Evolutionary conservation across 23 tunicate species (phyloP).

Genomic region (Styela clava): DNA sequence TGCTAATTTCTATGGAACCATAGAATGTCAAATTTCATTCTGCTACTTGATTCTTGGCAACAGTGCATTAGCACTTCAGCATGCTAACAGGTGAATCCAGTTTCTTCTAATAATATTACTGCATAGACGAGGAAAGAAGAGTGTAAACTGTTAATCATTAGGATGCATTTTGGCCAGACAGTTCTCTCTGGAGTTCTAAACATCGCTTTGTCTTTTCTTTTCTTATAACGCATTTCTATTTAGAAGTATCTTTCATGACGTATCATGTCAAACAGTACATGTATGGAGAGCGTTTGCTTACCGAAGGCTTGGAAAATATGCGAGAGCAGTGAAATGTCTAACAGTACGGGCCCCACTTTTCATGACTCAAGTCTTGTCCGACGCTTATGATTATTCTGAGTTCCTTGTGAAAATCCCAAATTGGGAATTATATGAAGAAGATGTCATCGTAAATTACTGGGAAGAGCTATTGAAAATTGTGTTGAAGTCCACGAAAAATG

Average conservation of each 20-base stretch:
- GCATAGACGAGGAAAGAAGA: no score
- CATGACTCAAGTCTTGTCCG: neutral
- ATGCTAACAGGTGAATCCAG: slow-evolving; percentile 18
- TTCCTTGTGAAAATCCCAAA: neutral
- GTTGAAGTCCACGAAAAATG: neutral
- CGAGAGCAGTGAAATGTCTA: slow-evolving; percentile 17
- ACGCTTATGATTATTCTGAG: neutral
- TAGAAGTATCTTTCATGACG: slow-evolving; percentile 9
- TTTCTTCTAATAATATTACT: no score
- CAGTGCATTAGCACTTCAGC: slow-evolving; percentile 9
- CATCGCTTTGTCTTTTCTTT: no score
- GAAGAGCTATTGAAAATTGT: neutral
- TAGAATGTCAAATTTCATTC: slow-evolving; percentile 14
- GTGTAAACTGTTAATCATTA: no score
- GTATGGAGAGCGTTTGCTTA: slow-evolving; percentile 30
- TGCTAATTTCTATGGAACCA: neutral
- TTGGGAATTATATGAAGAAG: slow-evolving; percentile 20
- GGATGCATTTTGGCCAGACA: no score
- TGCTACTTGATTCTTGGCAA: slow-evolving; percentile 15
- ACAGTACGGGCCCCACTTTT: slow-evolving; percentile 21
- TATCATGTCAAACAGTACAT: slow-evolving; percentile 10
- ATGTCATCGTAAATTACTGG: slow-evolving; percentile 10
- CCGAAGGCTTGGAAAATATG: slow-evolving; percentile 24
- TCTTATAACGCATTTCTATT: no score
- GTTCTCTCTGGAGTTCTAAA: no score